Base-by-base conservation (phyloP, 2,888 invertebrate species). In the Rambutsinella grinnellia region DNA sequence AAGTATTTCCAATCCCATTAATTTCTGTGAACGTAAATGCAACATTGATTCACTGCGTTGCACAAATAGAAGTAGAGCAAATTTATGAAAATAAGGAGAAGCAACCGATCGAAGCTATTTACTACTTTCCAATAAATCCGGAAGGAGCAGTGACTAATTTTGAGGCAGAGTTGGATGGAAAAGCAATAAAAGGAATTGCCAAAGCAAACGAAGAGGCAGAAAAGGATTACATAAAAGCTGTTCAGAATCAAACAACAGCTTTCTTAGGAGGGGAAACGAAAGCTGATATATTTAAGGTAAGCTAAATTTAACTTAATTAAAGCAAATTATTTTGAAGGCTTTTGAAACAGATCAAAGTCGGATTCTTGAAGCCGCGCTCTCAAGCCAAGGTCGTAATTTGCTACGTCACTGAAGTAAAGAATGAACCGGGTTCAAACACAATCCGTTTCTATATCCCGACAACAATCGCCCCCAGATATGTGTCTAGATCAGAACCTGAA, bases 371-470 rank as follows among this genome's bases (percentile, higher is more conserved):
- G 24, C 81, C 84, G 17, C 81, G 81, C 10, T 51, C 56, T 21
- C 66, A 79, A 66, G 83, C 76, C 1, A 82, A 83, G 49, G 74
- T 84, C 10, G 53, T 75, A 0, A 56, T 84, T 36, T 80, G 79
- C 0, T 84, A 82, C 44, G 68, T 79, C 10, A 80, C 79, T 0
- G 83, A 83, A 69, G 79, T 82, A 1, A 80, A 80, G 54, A 80
- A 82, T 76, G 82, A 81, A 17, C 67, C 68, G 10, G 77, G 65
- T 17, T 62, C 78, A 0, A 63, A 72, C 56, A 46, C 80, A 0
- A 75, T 82, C 10, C 69, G 83, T n/a, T 84, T 84, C 54, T 81
- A 74, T 47, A 24, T 84, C 21, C 84, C 84, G 15, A 83, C 84
- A 0, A 83, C 84, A 6, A 72, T 84, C n/a, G 82, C 83, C 15